Conservation (phyloP, 2,888 invertebrate species). For the Drosophila mercatorum region DNA sequence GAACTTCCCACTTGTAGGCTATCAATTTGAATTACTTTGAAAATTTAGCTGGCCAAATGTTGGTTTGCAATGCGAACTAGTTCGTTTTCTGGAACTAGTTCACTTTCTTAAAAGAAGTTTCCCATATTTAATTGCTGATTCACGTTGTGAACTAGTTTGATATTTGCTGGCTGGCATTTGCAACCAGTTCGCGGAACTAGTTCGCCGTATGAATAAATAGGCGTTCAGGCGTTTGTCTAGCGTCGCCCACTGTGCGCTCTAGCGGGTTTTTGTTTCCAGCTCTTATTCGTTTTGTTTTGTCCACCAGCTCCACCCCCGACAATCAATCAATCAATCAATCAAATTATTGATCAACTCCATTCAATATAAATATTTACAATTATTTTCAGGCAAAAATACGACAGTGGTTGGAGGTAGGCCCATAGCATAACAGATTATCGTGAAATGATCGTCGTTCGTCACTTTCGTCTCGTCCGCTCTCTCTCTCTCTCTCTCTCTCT, state of each 20-base stretch:
- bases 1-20: too few species aligned
- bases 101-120: background rate
- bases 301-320: background rate
- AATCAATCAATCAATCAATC: conserved; percentile 2
- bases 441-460: conserved; percentile 10
- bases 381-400: conserved; percentile 90
- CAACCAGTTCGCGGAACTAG: background rate
- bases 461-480: conserved; percentile 10
- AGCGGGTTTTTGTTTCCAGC: background rate
- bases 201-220: background rate
- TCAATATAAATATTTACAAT: conserved; percentile 40
- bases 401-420: conserved; percentile 91
- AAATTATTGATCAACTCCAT: conserved; percentile 37
- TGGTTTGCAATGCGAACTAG: background rate
- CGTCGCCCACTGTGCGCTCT: conserved; percentile 8
- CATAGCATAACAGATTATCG: conserved; percentile 28
- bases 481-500: conserved; percentile 8
- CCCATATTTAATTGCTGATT: too few species aligned
- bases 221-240: background rate
- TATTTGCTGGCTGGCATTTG: background rate
- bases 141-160: background rate
- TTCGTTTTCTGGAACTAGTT: background rate
- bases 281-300: conserved; percentile 27
- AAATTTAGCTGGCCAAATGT: background rate
- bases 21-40: too few species aligned